These are phyloP conservation scores for Eristalis tenax DNA, from an alignment of 2,888 invertebrate genomes.

Conservation along the genomic window DNA sequence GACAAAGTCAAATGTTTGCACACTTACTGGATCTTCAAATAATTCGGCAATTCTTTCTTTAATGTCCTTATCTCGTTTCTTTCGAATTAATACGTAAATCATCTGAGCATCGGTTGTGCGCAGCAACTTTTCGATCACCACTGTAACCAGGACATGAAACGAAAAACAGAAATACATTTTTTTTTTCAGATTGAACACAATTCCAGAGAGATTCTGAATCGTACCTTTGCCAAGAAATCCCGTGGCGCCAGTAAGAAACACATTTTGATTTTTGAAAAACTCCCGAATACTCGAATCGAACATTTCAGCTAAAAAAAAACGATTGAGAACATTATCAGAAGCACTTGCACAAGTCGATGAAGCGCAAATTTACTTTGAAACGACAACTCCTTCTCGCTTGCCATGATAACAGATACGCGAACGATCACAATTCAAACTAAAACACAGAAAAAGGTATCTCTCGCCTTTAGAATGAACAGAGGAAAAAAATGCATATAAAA, in stretches of 20 bases:
- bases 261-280: slow-evolving; percentile 84
- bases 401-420: slow-evolving; percentile 43
- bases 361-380: slow-evolving; percentile 51
- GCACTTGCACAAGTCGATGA: slow-evolving; percentile 1
- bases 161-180: slow-evolving; percentile 30
- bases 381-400: slow-evolving; percentile 49
- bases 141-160: slow-evolving; percentile 75
- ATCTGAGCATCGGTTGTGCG: slow-evolving; percentile 83
- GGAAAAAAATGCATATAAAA: neutral
- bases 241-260: slow-evolving; percentile 85
- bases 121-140: slow-evolving; percentile 84
- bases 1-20: neutral
- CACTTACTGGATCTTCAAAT: slow-evolving; percentile 85
- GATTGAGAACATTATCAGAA: neutral
- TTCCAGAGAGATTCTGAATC: neutral
- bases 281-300: slow-evolving; percentile 81
- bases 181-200: neutral
- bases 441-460: slow-evolving; percentile 5
- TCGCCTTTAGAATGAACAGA: neutral
- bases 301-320: slow-evolving; percentile 55
- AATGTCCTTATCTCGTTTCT: slow-evolving; percentile 85
- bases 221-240: slow-evolving; percentile 82
- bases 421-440: slow-evolving; percentile 6
- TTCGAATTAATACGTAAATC: slow-evolving; percentile 83
- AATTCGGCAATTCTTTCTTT: slow-evolving; percentile 86